A percentile compares a stretch with the other conserved stretches of the same genome.
These are phyloP conservation scores for Carduelis carduelis DNA, from an alignment of 2,797 vertebrate genomes.

Conservation along the genomic window DNA sequence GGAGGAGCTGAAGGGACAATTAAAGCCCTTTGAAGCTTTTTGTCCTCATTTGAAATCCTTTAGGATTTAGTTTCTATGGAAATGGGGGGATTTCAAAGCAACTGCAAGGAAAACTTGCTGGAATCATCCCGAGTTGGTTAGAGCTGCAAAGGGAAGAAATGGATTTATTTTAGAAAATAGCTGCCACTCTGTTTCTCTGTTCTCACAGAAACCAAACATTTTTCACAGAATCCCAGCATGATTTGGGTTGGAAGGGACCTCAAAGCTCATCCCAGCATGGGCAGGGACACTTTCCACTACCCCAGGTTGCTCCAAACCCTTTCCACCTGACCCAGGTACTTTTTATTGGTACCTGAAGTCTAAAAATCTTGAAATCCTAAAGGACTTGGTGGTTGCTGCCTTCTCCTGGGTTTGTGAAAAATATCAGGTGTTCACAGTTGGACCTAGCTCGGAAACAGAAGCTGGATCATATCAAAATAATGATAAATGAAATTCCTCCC, in stretches of 20 bases:
- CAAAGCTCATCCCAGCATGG: not conserved
- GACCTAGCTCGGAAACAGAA: conserved; percentile 19
- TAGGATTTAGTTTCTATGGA: not conserved
- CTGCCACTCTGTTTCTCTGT: not conserved
- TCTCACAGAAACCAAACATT: not conserved
- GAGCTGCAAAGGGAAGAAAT: conserved; percentile 17
- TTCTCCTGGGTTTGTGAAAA: conserved; percentile 24
- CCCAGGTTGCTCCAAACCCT: not conserved
- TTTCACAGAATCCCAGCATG: accelerated
- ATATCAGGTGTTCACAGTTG: not conserved
- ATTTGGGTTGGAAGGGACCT: not conserved
- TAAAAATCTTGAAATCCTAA: conserved; percentile 12
- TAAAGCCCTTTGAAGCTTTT: not conserved
- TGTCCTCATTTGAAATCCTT: not conserved
- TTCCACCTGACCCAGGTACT: not conserved
- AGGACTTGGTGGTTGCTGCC: not conserved
- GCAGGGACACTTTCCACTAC: not conserved
- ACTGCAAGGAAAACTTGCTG: not conserved
- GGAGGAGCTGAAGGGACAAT: not conserved
- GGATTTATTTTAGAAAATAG: not conserved
- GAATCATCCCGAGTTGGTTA: not conserved
- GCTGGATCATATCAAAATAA: not conserved
- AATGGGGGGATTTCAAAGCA: not conserved
- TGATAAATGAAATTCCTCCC: not conserved
- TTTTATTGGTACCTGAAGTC: not conserved